Evolutionary conservation across 2,888 invertebrate genomes (phyloP).

Genomic region (Oscheius onirici): DNA sequence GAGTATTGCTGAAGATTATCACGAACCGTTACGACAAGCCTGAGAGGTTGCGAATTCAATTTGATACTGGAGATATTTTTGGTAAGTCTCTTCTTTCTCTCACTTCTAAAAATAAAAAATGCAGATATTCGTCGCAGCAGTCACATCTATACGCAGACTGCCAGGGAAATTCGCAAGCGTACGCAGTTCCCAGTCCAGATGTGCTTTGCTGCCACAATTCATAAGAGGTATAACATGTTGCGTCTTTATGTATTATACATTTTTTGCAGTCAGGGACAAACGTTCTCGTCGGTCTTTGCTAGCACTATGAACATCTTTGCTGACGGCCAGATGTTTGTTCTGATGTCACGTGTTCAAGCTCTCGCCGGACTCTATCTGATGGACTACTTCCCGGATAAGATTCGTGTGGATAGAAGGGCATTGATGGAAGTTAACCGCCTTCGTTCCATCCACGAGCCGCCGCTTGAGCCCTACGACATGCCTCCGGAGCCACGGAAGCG

Average conservation of each 20-base stretch:
- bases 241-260: too few species aligned
- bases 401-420: neutral
- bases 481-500: too few species aligned
- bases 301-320: slow-evolving; percentile 22
- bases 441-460: neutral
- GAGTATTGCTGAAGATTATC: too few species aligned
- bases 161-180: neutral
- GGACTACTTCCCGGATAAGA: slow-evolving; percentile 22
- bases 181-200: neutral
- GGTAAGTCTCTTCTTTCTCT: too few species aligned
- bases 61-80: too few species aligned
- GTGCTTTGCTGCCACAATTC: neutral
- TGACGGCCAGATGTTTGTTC: slow-evolving; percentile 34
- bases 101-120: too few species aligned
- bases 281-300: slow-evolving; percentile 27
- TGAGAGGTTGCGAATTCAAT: too few species aligned
- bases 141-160: too few species aligned
- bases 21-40: too few species aligned
- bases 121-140: too few species aligned
- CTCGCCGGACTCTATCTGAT: slow-evolving; percentile 37
- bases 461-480: too few species aligned
- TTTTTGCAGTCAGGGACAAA: slow-evolving; percentile 17
- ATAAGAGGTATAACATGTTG: too few species aligned
- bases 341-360: slow-evolving; percentile 21
- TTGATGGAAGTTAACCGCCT: slow-evolving; percentile 4